Conservation (phyloP, 2,797 vertebrate genomes). For the Simalia tracyae region DNA sequence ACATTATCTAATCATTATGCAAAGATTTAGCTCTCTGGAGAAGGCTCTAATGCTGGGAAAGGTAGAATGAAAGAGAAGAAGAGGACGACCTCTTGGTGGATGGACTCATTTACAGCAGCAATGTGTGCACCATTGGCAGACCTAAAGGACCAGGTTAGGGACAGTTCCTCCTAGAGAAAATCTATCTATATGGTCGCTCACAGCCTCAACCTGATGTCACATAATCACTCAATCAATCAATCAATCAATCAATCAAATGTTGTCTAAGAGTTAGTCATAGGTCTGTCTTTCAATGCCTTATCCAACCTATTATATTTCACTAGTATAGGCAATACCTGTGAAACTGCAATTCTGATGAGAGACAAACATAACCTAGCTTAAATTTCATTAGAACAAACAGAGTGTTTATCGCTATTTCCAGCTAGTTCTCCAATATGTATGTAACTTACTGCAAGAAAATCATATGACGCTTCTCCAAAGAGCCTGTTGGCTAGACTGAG, state of each 20-base stretch:
- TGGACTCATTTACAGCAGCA: no score
- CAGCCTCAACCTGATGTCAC: not conserved
- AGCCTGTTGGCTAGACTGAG: constrained; percentile 85
- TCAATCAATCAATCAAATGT: not conserved
- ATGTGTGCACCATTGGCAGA: not conserved
- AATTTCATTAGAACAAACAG: not conserved
- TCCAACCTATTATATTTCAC: not conserved
- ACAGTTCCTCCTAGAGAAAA: no score
- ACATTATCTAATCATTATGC: no score
- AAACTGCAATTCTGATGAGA: not conserved
- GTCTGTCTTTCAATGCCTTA: not conserved
- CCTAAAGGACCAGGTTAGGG: no score
- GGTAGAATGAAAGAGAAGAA: no score
- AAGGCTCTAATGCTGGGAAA: no score
- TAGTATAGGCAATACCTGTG: not conserved
- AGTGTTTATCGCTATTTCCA: not conserved
- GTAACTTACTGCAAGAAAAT: constrained; percentile 81
- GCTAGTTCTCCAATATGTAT: not conserved
- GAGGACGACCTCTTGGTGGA: no score
- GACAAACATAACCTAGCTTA: not conserved
- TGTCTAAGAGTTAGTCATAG: not conserved
- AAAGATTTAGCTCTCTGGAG: no score
- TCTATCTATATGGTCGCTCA: no score
- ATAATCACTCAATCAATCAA: no score
- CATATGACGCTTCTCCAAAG: constrained; percentile 82